phyloP scores from a whole-genome alignment of 2,888 invertebrate species.

The Dascillus cervinus region DNA sequence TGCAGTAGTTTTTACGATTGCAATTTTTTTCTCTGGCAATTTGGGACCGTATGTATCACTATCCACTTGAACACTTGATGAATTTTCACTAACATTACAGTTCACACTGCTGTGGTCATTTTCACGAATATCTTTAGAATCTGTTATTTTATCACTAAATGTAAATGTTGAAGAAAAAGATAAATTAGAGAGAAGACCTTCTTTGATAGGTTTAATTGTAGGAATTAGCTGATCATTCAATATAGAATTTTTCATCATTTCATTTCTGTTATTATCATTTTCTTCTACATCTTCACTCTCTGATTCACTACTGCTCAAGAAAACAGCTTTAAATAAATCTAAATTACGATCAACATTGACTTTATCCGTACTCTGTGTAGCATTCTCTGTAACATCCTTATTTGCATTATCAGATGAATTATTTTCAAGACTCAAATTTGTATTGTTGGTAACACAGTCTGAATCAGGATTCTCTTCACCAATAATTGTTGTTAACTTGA shows the following conservation, averaged over 20 bases:
- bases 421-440: background rate
- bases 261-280: constrained; percentile 24
- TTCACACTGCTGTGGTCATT: too few species aligned
- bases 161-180: constrained; percentile 20
- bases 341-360: constrained; percentile 46
- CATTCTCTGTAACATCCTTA: background rate
- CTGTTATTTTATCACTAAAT: constrained; percentile 6
- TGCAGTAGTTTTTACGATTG: constrained; percentile 29
- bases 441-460: too few species aligned
- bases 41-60: constrained; percentile 50
- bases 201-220: constrained; percentile 36
- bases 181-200: constrained; percentile 37
- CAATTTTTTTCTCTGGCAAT: constrained; percentile 39
- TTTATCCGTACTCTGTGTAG: background rate
- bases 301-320: constrained; percentile 70
- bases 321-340: constrained; percentile 86
- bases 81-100: too few species aligned
- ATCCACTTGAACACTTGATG: too few species aligned
- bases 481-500: background rate
- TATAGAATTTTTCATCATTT: constrained; percentile 28
- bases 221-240: constrained; percentile 33
- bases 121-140: constrained; percentile 11
- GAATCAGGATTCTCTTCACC: constrained; percentile 31
- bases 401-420: background rate
- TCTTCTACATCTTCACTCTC: constrained; percentile 43